A percentile compares a stretch with the other conserved stretches of the same genome.
These are phyloP conservation scores for Drosophila simulans DNA, from an alignment of 1,140 invertebrate species.

Conservation along the genomic window DNA sequence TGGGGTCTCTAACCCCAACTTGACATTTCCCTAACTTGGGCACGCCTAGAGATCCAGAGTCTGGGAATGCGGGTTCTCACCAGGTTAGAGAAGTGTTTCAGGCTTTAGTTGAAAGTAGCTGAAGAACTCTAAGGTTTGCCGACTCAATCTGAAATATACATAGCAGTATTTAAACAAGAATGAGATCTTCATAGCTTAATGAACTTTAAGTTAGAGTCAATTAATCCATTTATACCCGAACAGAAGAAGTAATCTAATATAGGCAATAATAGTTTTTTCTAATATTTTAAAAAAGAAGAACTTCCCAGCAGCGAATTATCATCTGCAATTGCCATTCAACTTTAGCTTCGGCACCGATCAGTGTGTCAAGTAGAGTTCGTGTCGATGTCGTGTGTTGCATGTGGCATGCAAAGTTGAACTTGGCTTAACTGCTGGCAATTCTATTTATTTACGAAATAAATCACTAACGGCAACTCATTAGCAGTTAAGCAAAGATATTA, in stretches of 20 bases:
- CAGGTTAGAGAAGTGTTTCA: neutral
- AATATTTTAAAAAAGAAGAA: too few relatives aligned
- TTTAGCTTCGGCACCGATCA: slow-evolving; percentile 25
- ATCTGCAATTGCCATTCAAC: slow-evolving; percentile 5
- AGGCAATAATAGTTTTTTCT: too few relatives aligned
- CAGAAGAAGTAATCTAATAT: too few relatives aligned
- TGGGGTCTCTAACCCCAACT: slow-evolving; percentile 8
- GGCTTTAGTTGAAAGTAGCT: neutral
- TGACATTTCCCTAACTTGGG: slow-evolving; percentile 14
- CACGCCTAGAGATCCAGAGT: slow-evolving; percentile 6
- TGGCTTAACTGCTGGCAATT: slow-evolving; percentile 71
- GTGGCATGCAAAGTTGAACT: slow-evolving; percentile 68
- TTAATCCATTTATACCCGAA: too few relatives aligned
- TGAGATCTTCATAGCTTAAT: too few relatives aligned
- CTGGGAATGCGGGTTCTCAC: slow-evolving; percentile 2
- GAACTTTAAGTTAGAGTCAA: too few relatives aligned
- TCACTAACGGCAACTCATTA: slow-evolving; percentile 83
- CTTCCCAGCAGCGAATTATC: neutral
- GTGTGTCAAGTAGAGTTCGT: slow-evolving; percentile 45
- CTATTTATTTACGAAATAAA: slow-evolving; percentile 83
- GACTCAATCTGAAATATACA: too few relatives aligned
- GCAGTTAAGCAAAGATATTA: slow-evolving; percentile 80
- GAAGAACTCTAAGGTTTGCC: too few relatives aligned
- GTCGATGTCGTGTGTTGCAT: slow-evolving; percentile 56
- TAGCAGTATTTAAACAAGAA: too few relatives aligned